Evolutionary conservation across 2,113 vertebrate genomes (phyloP).

Genomic region (Sylvia atricapilla): DNA sequence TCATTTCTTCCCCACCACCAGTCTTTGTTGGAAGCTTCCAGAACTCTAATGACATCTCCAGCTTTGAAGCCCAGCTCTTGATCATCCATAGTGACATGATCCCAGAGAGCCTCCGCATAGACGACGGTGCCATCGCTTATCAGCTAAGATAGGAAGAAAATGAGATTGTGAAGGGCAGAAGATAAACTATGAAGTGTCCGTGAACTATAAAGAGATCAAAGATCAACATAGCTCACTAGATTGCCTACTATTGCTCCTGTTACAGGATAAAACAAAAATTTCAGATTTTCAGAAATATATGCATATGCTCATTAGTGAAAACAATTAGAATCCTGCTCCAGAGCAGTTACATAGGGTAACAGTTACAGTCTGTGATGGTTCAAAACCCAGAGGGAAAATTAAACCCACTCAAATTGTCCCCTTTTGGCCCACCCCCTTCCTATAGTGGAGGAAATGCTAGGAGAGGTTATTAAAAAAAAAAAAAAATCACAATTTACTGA

Average conservation of each 20-base stretch:
- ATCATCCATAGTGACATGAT: slow-evolving; percentile 98
- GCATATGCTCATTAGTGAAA: neutral
- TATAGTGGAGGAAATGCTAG: neutral
- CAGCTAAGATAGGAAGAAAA: slow-evolving; percentile 60
- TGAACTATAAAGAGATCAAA: neutral
- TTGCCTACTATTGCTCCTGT: neutral
- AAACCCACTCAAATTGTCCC: neutral
- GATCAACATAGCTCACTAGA: neutral
- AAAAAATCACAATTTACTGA: neutral
- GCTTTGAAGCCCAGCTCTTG: slow-evolving; percentile 97
- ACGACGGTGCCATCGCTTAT: slow-evolving; percentile 82
- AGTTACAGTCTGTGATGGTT: neutral
- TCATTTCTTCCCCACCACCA: slow-evolving; percentile 97
- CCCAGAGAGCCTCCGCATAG: slow-evolving; percentile 95
- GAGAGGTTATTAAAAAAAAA: neutral
- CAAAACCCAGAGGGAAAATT: neutral
- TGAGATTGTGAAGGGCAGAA: neutral
- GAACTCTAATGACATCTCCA: slow-evolving; percentile 91
- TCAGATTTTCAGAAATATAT: neutral
- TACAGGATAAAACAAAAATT: neutral
- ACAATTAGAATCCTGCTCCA: neutral
- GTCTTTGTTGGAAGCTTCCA: slow-evolving; percentile 92
- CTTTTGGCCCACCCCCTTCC: neutral
- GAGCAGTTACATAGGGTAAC: neutral
- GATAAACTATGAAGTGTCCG: neutral